A percentile compares a stretch with the other conserved stretches of the same genome.
These are phyloP conservation scores for Acleris cristana DNA, from an alignment of 2,888 invertebrate genomes.

Conservation along the genomic window DNA sequence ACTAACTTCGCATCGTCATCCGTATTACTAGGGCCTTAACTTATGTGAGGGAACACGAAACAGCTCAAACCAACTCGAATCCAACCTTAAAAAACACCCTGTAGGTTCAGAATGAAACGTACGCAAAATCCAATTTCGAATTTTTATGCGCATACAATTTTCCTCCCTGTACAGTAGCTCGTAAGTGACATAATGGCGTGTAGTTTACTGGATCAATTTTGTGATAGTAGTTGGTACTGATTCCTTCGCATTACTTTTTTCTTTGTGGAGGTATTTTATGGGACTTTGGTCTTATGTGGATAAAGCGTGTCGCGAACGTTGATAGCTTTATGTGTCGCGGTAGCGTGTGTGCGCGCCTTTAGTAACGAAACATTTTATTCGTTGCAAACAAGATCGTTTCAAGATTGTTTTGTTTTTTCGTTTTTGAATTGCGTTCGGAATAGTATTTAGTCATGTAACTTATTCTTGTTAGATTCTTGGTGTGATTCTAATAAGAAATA, in stretches of 20 bases:
- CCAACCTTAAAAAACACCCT: conserved; percentile 6
- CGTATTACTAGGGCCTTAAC: conserved; percentile 82
- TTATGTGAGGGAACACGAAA: conserved; percentile 67
- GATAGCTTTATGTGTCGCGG: conserved; percentile 30
- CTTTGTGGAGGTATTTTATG: conserved; percentile 80
- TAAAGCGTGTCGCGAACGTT: conserved; percentile 45
- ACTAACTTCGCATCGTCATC: conserved; percentile 83
- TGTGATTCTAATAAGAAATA: background rate
- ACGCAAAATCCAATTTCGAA: conserved; percentile 69
- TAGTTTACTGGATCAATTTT: conserved; percentile 71
- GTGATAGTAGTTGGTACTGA: conserved; percentile 80
- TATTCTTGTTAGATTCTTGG: background rate
- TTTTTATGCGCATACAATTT: conserved; percentile 47
- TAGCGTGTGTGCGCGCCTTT: conserved; percentile 26
- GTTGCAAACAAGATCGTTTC: background rate
- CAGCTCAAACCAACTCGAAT: conserved; percentile 43
- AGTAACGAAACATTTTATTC: conserved; percentile 2
- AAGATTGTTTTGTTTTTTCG: background rate
- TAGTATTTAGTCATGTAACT: background rate
- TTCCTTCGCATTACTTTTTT: conserved; percentile 83
- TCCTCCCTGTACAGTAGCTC: conserved; percentile 41
- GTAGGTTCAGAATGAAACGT: conserved; percentile 47
- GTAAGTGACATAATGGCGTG: conserved; percentile 53
- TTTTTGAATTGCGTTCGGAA: background rate
- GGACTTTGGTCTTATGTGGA: conserved; percentile 80